Base-by-base conservation (phyloP, 30 jellyfish, hydroid and myxozoan genomes). In the Turritopsis dohrnii region DNA sequence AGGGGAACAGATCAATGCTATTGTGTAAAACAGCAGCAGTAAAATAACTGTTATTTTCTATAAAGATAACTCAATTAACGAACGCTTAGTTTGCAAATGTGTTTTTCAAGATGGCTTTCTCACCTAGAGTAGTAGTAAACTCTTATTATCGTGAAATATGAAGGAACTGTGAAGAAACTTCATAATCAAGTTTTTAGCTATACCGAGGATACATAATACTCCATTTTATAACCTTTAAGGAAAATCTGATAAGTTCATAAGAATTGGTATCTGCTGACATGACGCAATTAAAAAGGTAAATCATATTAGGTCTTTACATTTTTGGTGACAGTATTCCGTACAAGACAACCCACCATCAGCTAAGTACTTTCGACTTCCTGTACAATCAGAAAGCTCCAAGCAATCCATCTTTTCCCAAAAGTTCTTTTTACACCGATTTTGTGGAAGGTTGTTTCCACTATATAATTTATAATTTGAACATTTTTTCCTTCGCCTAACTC, bases 311-410 rank as follows among this genome's bases (percentile, higher is more conserved):
- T 3, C 28, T 8, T n/a, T 69, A 69, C 77, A 69, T 69, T 1
- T 69, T n/a, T 27, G 28, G 16, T 27, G 4, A 69, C 77, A 69
- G 77, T 7, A 69, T 69, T 23, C 77, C 30, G 77, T 69, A 27
- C 77, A 69, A n/a, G 77, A 69, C 77, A 69, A 9, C 77, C 77
- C 77, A 7, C 77, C 77, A 27, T 69, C 8, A 19, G 77, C 77
- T 7, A 69, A 21, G 30, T 69, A 69, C 28, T 7, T 16, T 69
- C 77, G 28, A n/a, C 31, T 0, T 7, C 77, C 77, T n/a, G 28
- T 27, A 27, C 77, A 69, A 21, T 27, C 77, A 19, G 16, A 8
- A n/a, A 69, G 30, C 17, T 69, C 30, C 22, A 69, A 69, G 0
- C 77, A 69, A 69, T 27, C 1, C 19, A 0, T 69, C 0, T 69